A percentile compares a stretch with the other conserved stretches of the same genome.
Conservation (phyloP, 2,113 vertebrate genomes). For the Tringa solitaria region DNA sequence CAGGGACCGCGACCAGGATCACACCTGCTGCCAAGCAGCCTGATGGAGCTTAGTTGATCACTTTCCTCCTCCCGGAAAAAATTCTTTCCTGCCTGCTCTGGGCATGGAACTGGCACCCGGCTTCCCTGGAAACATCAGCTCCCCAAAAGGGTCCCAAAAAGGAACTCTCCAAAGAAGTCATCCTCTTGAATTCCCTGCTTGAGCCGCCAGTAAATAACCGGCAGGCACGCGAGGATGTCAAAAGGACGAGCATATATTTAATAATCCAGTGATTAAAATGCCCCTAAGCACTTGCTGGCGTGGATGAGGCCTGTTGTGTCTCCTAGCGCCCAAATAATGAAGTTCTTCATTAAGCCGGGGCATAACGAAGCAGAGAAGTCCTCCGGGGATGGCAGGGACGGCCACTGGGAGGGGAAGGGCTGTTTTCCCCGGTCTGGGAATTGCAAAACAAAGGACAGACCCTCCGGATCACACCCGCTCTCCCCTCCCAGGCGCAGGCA, state of each 20-base stretch:
- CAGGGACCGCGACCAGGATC: background rate
- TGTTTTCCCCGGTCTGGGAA: background rate
- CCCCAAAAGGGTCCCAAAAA: background rate
- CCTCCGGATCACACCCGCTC: background rate
- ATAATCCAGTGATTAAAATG: slow-evolving; percentile 27
- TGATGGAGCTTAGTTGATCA: background rate
- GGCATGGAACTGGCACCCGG: accelerated
- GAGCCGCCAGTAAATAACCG: background rate
- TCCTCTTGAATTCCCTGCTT: background rate
- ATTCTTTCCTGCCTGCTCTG: background rate
- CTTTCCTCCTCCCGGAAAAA: background rate
- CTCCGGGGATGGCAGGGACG: background rate
- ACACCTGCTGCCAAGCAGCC: background rate
- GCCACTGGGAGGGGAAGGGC: background rate
- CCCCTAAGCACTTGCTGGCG: background rate
- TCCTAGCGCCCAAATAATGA: background rate
- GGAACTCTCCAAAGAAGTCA: background rate
- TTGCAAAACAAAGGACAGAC: slow-evolving; percentile 27
- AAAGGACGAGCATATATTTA: background rate
- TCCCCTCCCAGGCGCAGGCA: background rate
- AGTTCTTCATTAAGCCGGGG: background rate
- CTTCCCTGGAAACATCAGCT: background rate
- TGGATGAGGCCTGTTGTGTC: background rate
- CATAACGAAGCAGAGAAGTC: background rate
- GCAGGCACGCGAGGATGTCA: background rate